Evolutionary conservation across 92 coral and sea anemone genomes (phyloP).

Genomic region (Plumapathes pennacea): DNA sequence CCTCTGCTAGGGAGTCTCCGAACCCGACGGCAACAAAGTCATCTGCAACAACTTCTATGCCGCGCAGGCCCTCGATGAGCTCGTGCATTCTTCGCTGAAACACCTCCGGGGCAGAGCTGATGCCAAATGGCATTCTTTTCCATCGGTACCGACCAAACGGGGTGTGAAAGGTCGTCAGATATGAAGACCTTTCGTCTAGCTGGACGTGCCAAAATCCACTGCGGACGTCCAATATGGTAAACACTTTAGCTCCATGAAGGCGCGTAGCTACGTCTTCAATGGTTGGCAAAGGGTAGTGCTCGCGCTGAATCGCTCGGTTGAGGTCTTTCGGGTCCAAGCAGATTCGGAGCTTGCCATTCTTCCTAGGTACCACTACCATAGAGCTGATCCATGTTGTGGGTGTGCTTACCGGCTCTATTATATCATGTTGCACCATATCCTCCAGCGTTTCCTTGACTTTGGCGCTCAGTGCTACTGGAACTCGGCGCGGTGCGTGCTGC

Average conservation of each 20-base stretch:
- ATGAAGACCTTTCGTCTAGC: slow-evolving; percentile 19
- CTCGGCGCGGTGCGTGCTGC: slow-evolving; percentile 38
- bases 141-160: slow-evolving; percentile 26
- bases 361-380: slow-evolving; percentile 39
- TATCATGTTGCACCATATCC: slow-evolving; percentile 29
- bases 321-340: slow-evolving; percentile 58
- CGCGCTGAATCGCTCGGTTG: slow-evolving; percentile 43
- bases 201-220: slow-evolving; percentile 27
- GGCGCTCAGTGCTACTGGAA: slow-evolving; percentile 28
- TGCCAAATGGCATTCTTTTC: slow-evolving; percentile 29
- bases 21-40: slow-evolving; percentile 27
- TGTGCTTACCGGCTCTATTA: slow-evolving; percentile 32
- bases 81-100: slow-evolving; percentile 33
- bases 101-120: slow-evolving; percentile 23
- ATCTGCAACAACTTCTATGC: slow-evolving; percentile 28
- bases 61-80: slow-evolving; percentile 18
- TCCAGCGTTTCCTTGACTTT: slow-evolving; percentile 37
- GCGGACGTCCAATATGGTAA: slow-evolving; percentile 26
- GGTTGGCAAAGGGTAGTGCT: slow-evolving; percentile 46
- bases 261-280: slow-evolving; percentile 55
- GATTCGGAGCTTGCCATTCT: slow-evolving; percentile 36
- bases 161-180: slow-evolving; percentile 25
- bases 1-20: slow-evolving; percentile 31
- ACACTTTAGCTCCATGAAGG: slow-evolving; percentile 57
- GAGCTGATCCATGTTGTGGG: slow-evolving; percentile 39